Conservation (phyloP, 2,888 invertebrate species). For the Drosophila mayaguana region DNA sequence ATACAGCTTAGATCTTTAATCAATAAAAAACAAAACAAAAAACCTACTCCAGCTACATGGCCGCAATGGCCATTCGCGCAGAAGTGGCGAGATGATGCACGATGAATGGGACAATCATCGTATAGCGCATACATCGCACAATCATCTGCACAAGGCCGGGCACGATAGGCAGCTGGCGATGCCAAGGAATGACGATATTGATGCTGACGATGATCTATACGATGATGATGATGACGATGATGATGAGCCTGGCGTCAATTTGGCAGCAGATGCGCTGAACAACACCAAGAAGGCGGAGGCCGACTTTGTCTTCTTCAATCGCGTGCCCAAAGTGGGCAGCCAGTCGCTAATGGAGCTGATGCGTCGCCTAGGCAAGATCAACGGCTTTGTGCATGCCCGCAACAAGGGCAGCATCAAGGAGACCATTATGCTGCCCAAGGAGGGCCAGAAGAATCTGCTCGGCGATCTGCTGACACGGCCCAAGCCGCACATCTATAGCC, state of each 20-base stretch:
- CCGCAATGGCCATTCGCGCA: constrained; percentile 57
- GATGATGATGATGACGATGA: constrained; percentile 23
- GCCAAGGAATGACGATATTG: constrained; percentile 30
- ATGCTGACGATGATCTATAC: not conserved
- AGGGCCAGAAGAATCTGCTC: constrained; percentile 90
- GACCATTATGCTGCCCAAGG: constrained; percentile 91
- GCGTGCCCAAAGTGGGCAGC: constrained; percentile 95
- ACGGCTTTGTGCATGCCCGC: constrained; percentile 86
- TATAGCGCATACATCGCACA: constrained; percentile 38
- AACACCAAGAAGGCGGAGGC: constrained; percentile 85
- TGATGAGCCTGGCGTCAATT: constrained; percentile 41
- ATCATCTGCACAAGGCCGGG: constrained; percentile 45
- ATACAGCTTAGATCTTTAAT: constrained; percentile 13
- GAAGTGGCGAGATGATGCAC: constrained; percentile 24
- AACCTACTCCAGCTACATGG: constrained; percentile 51
- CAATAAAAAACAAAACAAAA: not conserved
- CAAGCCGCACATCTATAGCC: constrained; percentile 93
- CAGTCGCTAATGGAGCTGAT: constrained; percentile 95
- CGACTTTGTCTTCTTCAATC: constrained; percentile 93
- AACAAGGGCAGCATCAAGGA: constrained; percentile 93
- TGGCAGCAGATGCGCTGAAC: constrained; percentile 74
- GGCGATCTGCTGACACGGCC: constrained; percentile 88
- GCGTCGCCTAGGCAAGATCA: constrained; percentile 86
- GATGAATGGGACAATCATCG: constrained; percentile 32
- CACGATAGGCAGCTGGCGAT: constrained; percentile 59